A percentile compares a stretch with the other conserved stretches of the same genome.
Evolutionary conservation across 2,797 vertebrate species (phyloP).

Genomic region (Setipinna tenuifilis): DNA sequence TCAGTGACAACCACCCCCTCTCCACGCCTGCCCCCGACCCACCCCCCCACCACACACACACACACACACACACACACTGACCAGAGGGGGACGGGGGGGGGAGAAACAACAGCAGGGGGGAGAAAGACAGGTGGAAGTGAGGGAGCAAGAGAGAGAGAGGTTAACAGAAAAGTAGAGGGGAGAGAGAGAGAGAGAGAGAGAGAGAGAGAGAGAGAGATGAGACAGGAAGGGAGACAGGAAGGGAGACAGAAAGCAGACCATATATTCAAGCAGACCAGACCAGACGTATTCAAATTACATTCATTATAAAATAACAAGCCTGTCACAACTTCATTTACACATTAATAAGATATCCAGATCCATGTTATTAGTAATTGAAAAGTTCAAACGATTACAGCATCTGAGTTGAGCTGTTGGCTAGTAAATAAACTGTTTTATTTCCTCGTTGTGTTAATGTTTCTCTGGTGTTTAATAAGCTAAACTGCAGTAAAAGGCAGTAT

Average conservation of each 20-base stretch:
- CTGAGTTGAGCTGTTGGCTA: background rate
- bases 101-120: background rate
- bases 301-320: constrained; percentile 3
- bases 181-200: background rate
- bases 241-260: background rate
- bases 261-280: background rate
- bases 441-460: background rate
- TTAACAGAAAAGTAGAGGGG: background rate
- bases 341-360: constrained; percentile 20
- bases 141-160: background rate
- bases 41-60: too few species aligned
- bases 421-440: background rate
- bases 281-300: background rate
- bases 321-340: constrained; percentile 47
- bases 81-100: background rate
- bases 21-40: background rate
- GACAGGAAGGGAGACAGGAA: background rate
- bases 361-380: constrained; percentile 11
- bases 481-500: background rate
- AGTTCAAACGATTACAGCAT: background rate
- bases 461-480: background rate
- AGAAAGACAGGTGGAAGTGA: background rate
- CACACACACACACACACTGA: too few species aligned
- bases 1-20: background rate
- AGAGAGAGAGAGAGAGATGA: background rate